Conservation (phyloP, 1,140 invertebrate species). For the Coenobita brevimanus region DNA sequence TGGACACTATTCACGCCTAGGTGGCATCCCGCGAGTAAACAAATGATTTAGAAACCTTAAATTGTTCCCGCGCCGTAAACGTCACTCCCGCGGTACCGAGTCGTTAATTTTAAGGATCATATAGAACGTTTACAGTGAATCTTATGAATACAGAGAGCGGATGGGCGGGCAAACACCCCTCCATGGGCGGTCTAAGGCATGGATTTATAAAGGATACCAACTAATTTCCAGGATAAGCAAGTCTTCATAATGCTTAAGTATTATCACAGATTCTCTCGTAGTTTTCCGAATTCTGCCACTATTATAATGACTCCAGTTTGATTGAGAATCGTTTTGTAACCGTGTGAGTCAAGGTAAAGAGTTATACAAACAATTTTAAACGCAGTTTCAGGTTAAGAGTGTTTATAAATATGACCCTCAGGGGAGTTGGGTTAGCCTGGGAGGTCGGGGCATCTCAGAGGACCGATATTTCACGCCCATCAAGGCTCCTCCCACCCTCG, state of each 20-base stretch:
- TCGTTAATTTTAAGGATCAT: constrained; percentile 64
- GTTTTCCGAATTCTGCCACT: no score
- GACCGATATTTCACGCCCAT: constrained; percentile 42
- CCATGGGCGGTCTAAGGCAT: constrained; percentile 43
- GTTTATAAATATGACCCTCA: no score
- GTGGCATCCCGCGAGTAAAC: constrained; percentile 45
- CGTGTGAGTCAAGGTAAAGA: no score
- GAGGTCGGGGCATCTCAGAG: background rate
- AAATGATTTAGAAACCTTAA: constrained; percentile 57
- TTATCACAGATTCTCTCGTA: no score
- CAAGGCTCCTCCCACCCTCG: background rate
- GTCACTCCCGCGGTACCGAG: constrained; percentile 33
- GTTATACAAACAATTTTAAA: no score
- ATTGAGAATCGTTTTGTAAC: no score
- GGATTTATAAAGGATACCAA: no score
- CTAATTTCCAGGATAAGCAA: no score
- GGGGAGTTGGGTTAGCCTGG: no score
- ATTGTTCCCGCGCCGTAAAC: constrained; percentile 43
- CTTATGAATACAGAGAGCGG: constrained; percentile 61
- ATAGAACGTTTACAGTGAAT: constrained; percentile 60
- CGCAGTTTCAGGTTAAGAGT: no score
- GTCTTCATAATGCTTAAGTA: no score
- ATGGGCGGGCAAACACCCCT: constrained; percentile 16
- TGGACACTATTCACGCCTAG: background rate
- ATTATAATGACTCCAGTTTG: no score